These are phyloP conservation scores for Patella caerulea DNA, from an alignment of 2,888 invertebrate genomes.

Conservation along the genomic window DNA sequence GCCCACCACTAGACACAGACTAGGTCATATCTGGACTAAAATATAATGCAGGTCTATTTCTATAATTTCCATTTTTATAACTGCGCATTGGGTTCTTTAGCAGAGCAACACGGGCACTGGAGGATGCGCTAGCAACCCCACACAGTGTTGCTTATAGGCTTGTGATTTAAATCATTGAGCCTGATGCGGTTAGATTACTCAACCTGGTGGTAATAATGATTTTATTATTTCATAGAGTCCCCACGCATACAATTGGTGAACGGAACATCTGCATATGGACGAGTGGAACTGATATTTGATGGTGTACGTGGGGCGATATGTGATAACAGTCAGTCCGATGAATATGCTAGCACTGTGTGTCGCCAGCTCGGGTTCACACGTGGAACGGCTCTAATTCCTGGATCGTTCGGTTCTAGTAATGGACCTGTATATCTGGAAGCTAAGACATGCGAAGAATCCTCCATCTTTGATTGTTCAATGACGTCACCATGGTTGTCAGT, in stretches of 20 bases:
- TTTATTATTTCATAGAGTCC: no score
- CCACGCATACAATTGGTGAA: not conserved
- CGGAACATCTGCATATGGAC: slow-evolving; percentile 40
- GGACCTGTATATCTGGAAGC: slow-evolving; percentile 53
- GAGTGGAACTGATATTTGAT: slow-evolving; percentile 53
- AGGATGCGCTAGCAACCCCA: no score
- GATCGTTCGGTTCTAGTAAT: slow-evolving; percentile 47
- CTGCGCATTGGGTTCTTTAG: no score
- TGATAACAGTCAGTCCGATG: slow-evolving; percentile 72
- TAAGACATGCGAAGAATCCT: slow-evolving; percentile 48
- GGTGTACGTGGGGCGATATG: slow-evolving; percentile 54
- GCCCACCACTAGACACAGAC: no score
- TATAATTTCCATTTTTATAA: no score
- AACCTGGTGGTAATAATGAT: no score
- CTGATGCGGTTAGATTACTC: no score
- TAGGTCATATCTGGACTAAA: no score
- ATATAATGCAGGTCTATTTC: no score
- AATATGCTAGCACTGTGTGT: slow-evolving; percentile 77
- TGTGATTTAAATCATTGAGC: no score
- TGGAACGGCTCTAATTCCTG: slow-evolving; percentile 40
- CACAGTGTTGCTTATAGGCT: no score
- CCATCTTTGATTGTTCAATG: slow-evolving; percentile 46
- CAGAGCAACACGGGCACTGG: no score
- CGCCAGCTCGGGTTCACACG: slow-evolving; percentile 51
- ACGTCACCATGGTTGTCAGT: slow-evolving; percentile 46